These are phyloP conservation scores for Thunnus thynnus DNA, from an alignment of 2,113 vertebrate species.

Conservation along the genomic window DNA sequence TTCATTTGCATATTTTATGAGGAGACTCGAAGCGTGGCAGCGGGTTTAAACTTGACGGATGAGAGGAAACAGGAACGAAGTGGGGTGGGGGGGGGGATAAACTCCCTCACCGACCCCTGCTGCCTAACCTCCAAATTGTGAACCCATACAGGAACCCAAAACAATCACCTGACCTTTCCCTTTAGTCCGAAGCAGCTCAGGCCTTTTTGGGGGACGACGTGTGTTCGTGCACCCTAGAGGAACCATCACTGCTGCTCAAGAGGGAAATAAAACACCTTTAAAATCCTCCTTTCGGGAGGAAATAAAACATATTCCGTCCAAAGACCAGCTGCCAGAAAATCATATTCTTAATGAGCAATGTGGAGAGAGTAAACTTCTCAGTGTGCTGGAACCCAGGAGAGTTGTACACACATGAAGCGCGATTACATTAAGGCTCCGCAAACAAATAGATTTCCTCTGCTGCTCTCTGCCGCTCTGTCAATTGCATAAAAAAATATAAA, in stretches of 20 bases:
- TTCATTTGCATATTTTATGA: constrained; percentile 76
- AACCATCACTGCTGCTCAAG: background rate
- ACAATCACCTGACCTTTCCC: constrained; percentile 28
- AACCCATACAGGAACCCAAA: background rate
- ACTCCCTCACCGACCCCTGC: constrained; percentile 4
- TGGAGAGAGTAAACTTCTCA: constrained; percentile 75
- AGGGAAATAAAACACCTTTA: constrained; percentile 41
- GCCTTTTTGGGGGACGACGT: background rate
- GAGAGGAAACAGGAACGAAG: constrained; percentile 34
- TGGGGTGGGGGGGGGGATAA: background rate
- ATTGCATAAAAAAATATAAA: constrained; percentile 60
- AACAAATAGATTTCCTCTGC: constrained; percentile 91
- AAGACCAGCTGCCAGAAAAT: constrained; percentile 74
- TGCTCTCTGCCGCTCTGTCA: constrained; percentile 61
- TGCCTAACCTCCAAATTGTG: constrained; percentile 9
- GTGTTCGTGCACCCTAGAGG: background rate
- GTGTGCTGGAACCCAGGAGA: constrained; percentile 86
- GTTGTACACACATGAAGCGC: constrained; percentile 90
- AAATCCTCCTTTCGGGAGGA: constrained; percentile 47
- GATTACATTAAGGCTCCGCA: constrained; percentile 85
- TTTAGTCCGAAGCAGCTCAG: background rate
- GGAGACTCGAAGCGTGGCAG: constrained; percentile 64
- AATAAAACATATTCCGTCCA: constrained; percentile 59
- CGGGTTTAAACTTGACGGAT: constrained; percentile 49
- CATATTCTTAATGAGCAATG: constrained; percentile 76